Percentiles rank a stretch among this genome's conserved stretches.
Evolutionary conservation across 2,888 invertebrate species (phyloP).

Genomic region (Sinodicranocentrus sp.): DNA sequence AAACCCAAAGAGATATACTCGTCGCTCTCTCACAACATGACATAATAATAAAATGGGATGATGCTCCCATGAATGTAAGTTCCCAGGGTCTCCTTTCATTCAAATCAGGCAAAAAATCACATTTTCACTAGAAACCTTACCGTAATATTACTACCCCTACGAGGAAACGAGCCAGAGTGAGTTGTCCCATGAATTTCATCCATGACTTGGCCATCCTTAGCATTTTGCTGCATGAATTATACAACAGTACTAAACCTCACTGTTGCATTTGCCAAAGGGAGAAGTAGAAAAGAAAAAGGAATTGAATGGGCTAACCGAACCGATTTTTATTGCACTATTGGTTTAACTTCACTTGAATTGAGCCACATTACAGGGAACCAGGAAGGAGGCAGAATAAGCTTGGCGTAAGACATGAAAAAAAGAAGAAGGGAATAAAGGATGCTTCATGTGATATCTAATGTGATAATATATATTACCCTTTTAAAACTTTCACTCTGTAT

Average conservation of each 20-base stretch:
- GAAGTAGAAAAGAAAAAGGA: slow-evolving; percentile 27
- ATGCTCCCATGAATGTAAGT: slow-evolving; percentile 38
- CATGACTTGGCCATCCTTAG: neutral
- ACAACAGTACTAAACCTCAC: neutral
- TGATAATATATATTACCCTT: slow-evolving; percentile 41
- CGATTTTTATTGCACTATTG: slow-evolving; percentile 70
- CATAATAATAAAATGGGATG: slow-evolving; percentile 34
- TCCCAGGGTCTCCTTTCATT: slow-evolving; percentile 25
- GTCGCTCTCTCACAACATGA: neutral
- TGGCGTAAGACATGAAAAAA: too few relatives aligned
- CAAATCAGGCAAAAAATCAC: slow-evolving; percentile 7
- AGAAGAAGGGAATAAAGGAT: too few relatives aligned
- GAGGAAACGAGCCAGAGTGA: neutral
- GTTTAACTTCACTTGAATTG: slow-evolving; percentile 60
- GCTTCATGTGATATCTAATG: slow-evolving; percentile 47
- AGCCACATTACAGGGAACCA: slow-evolving; percentile 20
- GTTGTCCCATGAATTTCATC: neutral
- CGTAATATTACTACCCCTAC: too few relatives aligned
- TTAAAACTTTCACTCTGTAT: slow-evolving; percentile 58
- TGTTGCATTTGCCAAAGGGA: slow-evolving; percentile 4
- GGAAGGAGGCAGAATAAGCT: neutral
- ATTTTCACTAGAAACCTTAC: neutral
- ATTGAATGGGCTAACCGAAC: slow-evolving; percentile 68
- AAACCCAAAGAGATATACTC: neutral
- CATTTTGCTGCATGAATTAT: neutral